Conservation (phyloP, 2,888 invertebrate genomes). For the Camponotus fellah region DNA sequence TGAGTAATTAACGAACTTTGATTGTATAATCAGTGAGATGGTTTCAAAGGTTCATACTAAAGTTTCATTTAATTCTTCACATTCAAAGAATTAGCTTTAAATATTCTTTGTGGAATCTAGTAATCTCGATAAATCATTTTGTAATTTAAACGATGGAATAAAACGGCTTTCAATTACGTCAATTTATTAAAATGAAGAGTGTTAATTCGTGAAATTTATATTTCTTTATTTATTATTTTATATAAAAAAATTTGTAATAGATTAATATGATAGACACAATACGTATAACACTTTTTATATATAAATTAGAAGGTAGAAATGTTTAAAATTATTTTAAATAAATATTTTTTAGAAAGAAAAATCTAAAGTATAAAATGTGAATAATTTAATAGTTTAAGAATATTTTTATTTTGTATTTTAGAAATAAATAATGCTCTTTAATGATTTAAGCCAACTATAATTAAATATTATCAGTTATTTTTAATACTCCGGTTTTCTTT, state of each 20-base stretch:
- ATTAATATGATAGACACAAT: neutral
- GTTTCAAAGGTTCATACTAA: constrained; percentile 48
- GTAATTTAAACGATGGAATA: constrained; percentile 39
- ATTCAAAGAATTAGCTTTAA: constrained; percentile 41
- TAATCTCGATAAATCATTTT: constrained; percentile 51
- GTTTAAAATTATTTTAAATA: neutral
- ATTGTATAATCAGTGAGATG: constrained; percentile 52
- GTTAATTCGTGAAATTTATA: constrained; percentile 24
- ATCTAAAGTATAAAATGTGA: neutral
- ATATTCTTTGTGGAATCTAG: constrained; percentile 34
- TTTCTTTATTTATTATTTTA: neutral
- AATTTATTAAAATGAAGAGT: constrained; percentile 30
- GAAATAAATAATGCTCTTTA: neutral
- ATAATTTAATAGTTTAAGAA: neutral
- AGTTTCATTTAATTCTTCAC: constrained; percentile 46
- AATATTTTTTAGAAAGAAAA: neutral
- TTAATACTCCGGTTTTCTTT: constrained; percentile 5
- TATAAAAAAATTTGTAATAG: neutral
- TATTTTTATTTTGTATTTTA: constrained; percentile 2
- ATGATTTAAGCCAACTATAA: neutral
- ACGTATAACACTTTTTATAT: neutral
- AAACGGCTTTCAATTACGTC: constrained; percentile 41
- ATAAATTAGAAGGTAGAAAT: neutral
- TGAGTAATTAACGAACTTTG: constrained; percentile 49
- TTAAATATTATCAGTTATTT: neutral